These are phyloP conservation scores for Macropodus opercularis DNA, from an alignment of 2,797 vertebrate species.

Conservation along the genomic window DNA sequence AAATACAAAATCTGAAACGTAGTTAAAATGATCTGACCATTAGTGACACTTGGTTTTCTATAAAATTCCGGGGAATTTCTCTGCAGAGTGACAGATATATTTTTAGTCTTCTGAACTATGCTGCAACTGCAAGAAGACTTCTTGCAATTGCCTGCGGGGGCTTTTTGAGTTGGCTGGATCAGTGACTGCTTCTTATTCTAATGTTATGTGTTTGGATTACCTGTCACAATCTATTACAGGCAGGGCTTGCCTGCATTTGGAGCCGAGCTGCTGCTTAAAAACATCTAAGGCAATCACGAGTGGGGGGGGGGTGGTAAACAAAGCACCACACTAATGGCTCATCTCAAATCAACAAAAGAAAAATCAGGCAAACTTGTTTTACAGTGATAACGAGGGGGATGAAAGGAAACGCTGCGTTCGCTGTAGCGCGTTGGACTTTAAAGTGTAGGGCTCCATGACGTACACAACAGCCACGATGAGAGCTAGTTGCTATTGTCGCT, in stretches of 20 bases:
- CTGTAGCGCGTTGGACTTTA: conserved; percentile 41
- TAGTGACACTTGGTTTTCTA: conserved; percentile 57
- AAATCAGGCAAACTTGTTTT: conserved; percentile 68
- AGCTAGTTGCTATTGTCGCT: conserved; percentile 33
- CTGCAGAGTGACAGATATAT: conserved; percentile 68
- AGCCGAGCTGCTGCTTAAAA: conserved; percentile 71
- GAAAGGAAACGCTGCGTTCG: conserved; percentile 57
- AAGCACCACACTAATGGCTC: conserved; percentile 76
- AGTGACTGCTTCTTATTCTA: conserved; percentile 81
- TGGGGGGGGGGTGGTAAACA: conserved; percentile 68
- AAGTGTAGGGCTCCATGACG: conserved; percentile 30
- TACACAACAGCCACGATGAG: conserved; percentile 52
- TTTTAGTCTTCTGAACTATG: conserved; percentile 77
- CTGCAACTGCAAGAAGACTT: conserved; percentile 75
- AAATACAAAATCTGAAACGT: conserved; percentile 50
- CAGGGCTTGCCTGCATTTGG: conserved; percentile 67
- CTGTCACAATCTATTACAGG: conserved; percentile 81
- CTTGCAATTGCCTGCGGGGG: conserved; percentile 77
- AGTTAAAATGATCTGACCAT: conserved; percentile 66
- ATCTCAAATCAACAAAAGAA: conserved; percentile 73
- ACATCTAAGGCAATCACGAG: conserved; percentile 75
- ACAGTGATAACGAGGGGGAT: conserved; percentile 72
- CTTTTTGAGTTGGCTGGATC: conserved; percentile 80
- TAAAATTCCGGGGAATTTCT: conserved; percentile 75
- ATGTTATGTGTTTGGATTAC: conserved; percentile 84